Evolutionary conservation across 1,140 invertebrate genomes (phyloP), one percentile per base, ranked within the genome.

Genomic region (Drosophila teissieri): DNA sequence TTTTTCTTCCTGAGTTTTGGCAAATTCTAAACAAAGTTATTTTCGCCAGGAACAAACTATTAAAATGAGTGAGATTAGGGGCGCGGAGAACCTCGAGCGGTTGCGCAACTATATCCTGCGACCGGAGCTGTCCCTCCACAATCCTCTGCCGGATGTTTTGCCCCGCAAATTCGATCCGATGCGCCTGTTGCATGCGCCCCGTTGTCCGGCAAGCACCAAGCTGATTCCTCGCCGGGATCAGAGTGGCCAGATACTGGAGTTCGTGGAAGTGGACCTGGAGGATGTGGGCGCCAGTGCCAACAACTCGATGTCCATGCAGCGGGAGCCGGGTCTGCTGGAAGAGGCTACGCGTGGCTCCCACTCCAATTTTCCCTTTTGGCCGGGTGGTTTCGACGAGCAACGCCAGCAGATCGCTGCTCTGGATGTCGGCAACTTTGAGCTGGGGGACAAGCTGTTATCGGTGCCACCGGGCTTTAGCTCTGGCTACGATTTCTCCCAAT

Each of bases 291-390:
- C 95, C 70, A 95, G 94, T 77, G 94, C 95, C 1, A 94, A 94
- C 85, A 97, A 96, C 93, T 97, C 96, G 0, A 94, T 96, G 92
- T 97, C 96, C 4, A 94, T 97, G 92, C 94, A 93, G 36, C 92
- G 96, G 74, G 94, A 94, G 64, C 95, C 95, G 22, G 94, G 93
- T 3, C 93, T 94, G 40, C 51, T 92, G 24, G 92, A 94, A 42
- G 91, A 93, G 37, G 93, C 94, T 73, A 93, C 96, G 7, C 93
- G 94, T 83, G 96, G 96, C 5, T 96, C 94, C 89, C 93, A 94
- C 0, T 94, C 94, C 55, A 97, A 96, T 90, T 95, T 94, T 91
- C 96, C 96, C 27, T 97, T 97, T 92, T 96, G 95, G 95, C 96
- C 63, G 94, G 96, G 95, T 37, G 96, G 96, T 37, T 95, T 96